These are phyloP conservation scores for Aselliscus stoliczkanus DNA, from an alignment of 2,797 vertebrate species.

Conservation along the genomic window DNA sequence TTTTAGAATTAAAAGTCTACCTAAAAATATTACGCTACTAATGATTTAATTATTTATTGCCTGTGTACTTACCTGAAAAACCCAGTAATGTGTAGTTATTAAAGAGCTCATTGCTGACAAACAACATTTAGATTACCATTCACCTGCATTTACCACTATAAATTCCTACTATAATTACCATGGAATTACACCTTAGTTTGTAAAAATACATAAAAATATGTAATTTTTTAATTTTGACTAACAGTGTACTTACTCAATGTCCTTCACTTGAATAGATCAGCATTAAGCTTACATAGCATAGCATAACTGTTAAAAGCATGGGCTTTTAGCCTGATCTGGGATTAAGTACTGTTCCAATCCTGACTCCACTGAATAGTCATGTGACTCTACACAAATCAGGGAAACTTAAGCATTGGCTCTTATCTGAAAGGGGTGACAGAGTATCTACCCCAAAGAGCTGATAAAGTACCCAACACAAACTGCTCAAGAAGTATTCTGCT, in stretches of 20 bases:
- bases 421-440: background rate
- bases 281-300: background rate
- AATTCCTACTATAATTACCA: background rate
- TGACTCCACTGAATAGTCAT: background rate
- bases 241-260: background rate
- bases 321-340: background rate
- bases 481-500: background rate
- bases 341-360: constrained; percentile 11
- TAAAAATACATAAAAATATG: background rate
- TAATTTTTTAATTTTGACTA: background rate
- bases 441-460: background rate
- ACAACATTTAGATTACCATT: background rate
- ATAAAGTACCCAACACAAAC: background rate
- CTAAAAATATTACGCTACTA: background rate
- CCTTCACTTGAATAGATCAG: background rate
- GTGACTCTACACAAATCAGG: background rate
- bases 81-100: background rate
- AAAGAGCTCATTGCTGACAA: background rate
- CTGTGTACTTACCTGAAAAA: background rate
- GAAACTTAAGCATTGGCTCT: background rate
- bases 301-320: background rate
- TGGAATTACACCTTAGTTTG: background rate
- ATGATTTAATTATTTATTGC: background rate
- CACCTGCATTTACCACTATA: background rate
- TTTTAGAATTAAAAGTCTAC: background rate